A percentile compares a stretch with the other conserved stretches of the same genome.
Evolutionary conservation across 2,113 vertebrate species (phyloP).

Genomic region (Austrofundulus limnaeus): DNA sequence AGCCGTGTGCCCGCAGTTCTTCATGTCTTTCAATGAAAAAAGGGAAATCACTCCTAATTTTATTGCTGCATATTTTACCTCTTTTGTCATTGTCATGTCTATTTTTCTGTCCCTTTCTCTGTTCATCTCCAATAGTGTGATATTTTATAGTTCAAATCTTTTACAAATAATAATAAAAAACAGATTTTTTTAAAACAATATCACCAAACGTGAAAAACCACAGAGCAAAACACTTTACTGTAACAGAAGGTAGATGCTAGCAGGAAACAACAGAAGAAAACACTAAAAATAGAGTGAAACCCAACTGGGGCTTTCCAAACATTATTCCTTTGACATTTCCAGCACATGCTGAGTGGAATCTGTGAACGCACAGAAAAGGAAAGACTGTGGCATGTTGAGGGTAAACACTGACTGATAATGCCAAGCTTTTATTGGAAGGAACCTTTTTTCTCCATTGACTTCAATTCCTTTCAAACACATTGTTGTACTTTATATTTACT

Average conservation of each 20-base stretch:
- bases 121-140: not conserved
- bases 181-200: conserved; percentile 16
- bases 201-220: not conserved
- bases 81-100: conserved; percentile 28
- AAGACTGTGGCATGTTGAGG: conserved; percentile 11
- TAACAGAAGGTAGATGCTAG: conserved; percentile 14
- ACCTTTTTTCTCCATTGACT: not conserved
- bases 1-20: conserved; percentile 54
- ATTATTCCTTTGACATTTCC: conserved; percentile 29
- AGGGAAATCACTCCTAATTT: conserved; percentile 28
- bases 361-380: conserved; percentile 32
- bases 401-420: conserved; percentile 15
- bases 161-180: conserved; percentile 7
- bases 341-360: conserved; percentile 38
- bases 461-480: not conserved
- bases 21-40: conserved; percentile 42
- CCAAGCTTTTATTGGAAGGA: not conserved
- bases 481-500: not conserved
- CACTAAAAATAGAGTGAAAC: conserved; percentile 46
- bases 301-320: conserved; percentile 34
- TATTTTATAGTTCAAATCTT: conserved; percentile 11
- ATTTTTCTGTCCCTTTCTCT: conserved; percentile 14
- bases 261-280: conserved; percentile 32
- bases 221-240: conserved; percentile 12
- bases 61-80: conserved; percentile 51